Percentiles rank a stretch among this genome's conserved stretches.
Evolutionary conservation across 2,797 vertebrate genomes (phyloP).

Genomic region (Monodelphis domestica): DNA sequence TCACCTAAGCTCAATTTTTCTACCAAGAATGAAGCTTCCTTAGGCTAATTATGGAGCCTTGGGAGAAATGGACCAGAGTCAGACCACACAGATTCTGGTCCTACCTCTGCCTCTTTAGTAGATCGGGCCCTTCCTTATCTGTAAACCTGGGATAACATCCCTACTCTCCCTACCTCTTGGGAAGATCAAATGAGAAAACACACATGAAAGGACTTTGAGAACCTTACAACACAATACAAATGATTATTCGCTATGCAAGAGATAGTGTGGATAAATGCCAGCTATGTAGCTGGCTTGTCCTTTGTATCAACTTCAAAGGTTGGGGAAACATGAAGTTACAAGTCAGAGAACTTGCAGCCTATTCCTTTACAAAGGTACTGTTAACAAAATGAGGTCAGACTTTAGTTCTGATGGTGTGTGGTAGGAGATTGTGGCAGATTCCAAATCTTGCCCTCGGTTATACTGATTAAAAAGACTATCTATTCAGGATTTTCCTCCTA

Average conservation of each 20-base stretch:
- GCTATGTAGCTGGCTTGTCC: neutral
- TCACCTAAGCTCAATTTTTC: conserved; percentile 39
- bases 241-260: neutral
- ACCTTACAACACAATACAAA: neutral
- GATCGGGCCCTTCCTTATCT: conserved; percentile 3
- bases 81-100: too few species aligned
- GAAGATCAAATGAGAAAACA: neutral
- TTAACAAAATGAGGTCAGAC: neutral
- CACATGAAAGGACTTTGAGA: neutral
- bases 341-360: neutral
- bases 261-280: neutral
- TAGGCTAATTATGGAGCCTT: conserved; percentile 45
- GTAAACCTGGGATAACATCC: conserved; percentile 5
- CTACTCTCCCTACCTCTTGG: neutral
- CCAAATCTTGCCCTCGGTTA: conserved; percentile 9
- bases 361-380: neutral
- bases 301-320: neutral
- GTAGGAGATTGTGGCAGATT: neutral
- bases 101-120: neutral
- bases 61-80: conserved; percentile 29
- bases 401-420: neutral
- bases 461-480: neutral
- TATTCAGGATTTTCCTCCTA: neutral
- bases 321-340: neutral
- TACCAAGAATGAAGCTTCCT: conserved; percentile 58